phyloP scores from a whole-genome alignment of 2,888 invertebrate genomes.

The Gymnosoma rotundatum region DNA sequence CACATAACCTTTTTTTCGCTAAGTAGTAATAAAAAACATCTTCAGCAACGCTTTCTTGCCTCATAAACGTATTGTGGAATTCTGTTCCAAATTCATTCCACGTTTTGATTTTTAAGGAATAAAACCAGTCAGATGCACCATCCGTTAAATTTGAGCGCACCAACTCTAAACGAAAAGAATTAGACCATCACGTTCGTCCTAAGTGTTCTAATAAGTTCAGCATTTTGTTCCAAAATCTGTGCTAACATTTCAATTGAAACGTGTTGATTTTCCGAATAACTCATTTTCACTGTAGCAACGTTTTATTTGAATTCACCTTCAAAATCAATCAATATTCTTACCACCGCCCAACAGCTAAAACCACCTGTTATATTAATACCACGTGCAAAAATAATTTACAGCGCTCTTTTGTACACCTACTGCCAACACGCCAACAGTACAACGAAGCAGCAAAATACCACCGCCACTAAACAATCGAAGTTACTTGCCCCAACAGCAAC shows the following conservation, averaged over 20 bases:
- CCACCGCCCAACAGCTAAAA: not conserved
- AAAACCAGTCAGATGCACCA: too few species aligned
- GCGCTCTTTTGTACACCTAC: too few species aligned
- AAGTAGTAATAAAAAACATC: slow-evolving; percentile 40
- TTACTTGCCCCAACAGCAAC: too few species aligned
- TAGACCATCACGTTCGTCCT: slow-evolving; percentile 6
- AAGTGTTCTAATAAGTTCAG: not conserved
- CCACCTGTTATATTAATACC: not conserved
- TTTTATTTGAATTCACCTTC: not conserved
- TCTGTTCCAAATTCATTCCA: slow-evolving; percentile 18
- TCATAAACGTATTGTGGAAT: slow-evolving; percentile 11
- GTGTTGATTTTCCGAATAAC: not conserved
- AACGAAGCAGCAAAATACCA: too few species aligned
- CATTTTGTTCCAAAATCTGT: not conserved
- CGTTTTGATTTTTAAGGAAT: too few species aligned
- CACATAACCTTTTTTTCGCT: slow-evolving; percentile 27
- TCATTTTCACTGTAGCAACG: not conserved
- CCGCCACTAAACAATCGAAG: too few species aligned
- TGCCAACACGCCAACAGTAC: too few species aligned
- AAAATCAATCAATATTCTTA: not conserved
- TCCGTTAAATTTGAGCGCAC: slow-evolving; percentile 25
- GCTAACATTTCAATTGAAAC: not conserved
- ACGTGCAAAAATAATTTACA: not conserved
- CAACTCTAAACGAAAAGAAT: slow-evolving; percentile 27
- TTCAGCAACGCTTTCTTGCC: slow-evolving; percentile 8